Percentiles rank a stretch among this genome's conserved stretches.
These are phyloP conservation scores for rabbit (Oryctolagus cuniculus) DNA, from an alignment of 2,113 vertebrate species.

Conservation along the genomic window DNA sequence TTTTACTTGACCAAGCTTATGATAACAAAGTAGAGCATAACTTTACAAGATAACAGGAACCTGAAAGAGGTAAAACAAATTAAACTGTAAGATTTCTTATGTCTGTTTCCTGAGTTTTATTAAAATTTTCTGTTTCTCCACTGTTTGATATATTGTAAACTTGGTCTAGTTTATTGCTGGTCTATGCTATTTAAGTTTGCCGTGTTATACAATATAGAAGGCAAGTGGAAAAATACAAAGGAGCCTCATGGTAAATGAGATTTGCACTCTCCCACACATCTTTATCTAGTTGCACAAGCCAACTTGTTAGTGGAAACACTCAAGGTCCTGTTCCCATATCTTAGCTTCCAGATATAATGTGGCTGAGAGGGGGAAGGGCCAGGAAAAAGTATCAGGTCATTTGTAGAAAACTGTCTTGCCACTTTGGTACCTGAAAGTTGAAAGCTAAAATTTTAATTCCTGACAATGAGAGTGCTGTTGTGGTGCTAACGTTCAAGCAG, in stretches of 20 bases:
- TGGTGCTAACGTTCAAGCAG: slow-evolving; percentile 46
- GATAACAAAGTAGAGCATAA: slow-evolving; percentile 20
- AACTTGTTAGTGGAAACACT: slow-evolving; percentile 64
- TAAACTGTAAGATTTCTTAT: slow-evolving; percentile 24
- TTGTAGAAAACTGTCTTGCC: slow-evolving; percentile 68
- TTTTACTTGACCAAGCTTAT: slow-evolving; percentile 48
- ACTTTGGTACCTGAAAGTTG: slow-evolving; percentile 6
- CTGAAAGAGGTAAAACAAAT: slow-evolving; percentile 27
- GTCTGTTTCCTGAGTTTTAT: not conserved
- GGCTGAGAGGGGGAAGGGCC: slow-evolving; percentile 14
- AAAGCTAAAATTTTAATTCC: slow-evolving; percentile 13
- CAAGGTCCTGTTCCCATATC: slow-evolving; percentile 47
- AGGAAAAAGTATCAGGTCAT: slow-evolving; percentile 61
- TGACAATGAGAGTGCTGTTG: not conserved
- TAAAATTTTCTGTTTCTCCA: slow-evolving; percentile 53
- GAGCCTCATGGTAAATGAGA: slow-evolving; percentile 45
- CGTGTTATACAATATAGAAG: slow-evolving; percentile 53
- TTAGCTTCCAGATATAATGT: slow-evolving; percentile 71
- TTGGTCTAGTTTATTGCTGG: slow-evolving; percentile 48
- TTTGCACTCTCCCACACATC: slow-evolving; percentile 63
- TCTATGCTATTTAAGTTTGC: slow-evolving; percentile 62
- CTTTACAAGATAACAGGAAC: not conserved
- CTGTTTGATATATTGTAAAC: not conserved
- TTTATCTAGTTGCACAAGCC: slow-evolving; percentile 75
- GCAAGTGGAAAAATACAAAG: slow-evolving; percentile 68